Percentiles rank a stretch among this genome's conserved stretches.
These are phyloP conservation scores for Pollenia angustigena DNA, from an alignment of 2,888 invertebrate species.

Conservation along the genomic window DNA sequence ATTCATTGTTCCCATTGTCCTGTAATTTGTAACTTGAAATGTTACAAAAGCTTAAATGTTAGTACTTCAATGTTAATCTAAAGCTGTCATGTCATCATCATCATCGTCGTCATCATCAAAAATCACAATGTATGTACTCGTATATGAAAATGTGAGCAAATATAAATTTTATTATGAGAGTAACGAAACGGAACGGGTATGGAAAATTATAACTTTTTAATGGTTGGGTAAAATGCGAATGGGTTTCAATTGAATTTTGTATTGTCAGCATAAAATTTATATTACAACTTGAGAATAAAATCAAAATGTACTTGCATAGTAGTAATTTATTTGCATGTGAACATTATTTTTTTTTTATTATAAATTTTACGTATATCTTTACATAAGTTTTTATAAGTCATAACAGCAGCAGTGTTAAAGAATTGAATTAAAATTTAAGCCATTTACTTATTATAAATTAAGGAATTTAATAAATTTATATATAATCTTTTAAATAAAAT, in stretches of 20 bases:
- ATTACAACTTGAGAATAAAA: slow-evolving; percentile 28
- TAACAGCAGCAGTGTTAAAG: too few relatives aligned
- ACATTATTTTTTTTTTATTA: neutral
- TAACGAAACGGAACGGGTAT: neutral
- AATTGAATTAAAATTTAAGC: too few relatives aligned
- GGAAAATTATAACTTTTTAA: slow-evolving; percentile 36
- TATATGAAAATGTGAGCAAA: slow-evolving; percentile 45
- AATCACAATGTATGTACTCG: slow-evolving; percentile 7
- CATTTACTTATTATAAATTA: too few relatives aligned
- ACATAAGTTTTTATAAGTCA: too few relatives aligned
- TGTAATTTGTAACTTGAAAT: slow-evolving; percentile 70
- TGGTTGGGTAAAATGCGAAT: neutral
- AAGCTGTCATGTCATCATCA: slow-evolving; percentile 67
- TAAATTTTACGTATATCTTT: too few relatives aligned
- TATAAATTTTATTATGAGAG: slow-evolving; percentile 22
- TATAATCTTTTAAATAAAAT: too few relatives aligned
- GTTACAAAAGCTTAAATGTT: slow-evolving; percentile 69
- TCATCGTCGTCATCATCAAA: slow-evolving; percentile 51
- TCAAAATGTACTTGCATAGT: neutral
- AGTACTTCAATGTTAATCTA: slow-evolving; percentile 67
- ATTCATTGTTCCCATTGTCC: slow-evolving; percentile 69
- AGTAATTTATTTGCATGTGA: neutral
- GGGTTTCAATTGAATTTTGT: neutral
- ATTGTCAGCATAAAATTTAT: slow-evolving; percentile 60
- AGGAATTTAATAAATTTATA: too few relatives aligned